Base-by-base conservation (phyloP, 2,113 vertebrate species). In the Hucho hucho region DNA sequence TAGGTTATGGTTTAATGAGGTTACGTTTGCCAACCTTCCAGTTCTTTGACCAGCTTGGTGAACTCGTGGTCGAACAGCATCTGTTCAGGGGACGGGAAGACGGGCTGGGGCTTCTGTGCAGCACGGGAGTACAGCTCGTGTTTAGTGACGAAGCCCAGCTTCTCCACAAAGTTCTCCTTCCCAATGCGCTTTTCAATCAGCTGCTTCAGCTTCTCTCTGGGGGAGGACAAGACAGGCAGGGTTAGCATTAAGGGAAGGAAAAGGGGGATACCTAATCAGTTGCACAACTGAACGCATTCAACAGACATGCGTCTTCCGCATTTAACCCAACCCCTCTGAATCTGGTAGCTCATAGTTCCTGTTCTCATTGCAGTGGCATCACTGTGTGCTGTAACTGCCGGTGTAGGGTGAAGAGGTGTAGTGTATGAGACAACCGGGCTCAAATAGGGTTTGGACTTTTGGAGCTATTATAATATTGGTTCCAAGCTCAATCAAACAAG, bases 1-100 rank as follows among this genome's bases (percentile, higher is more conserved):
- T 61, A 61, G 24, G 4, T 6, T 16, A 25, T 43, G 14, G 20
- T 72, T 26, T 18, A 16, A 9, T 20, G 6, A n/a, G 46, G 3
- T 12, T 22, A n/a, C 2, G 5, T 61, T 11, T 16, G 88, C 95
- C 93, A 82, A 99, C 98, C 97, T 87, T 99, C 98, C 75, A 99
- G 87, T 59, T 99, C 98, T 87, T 99, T 99, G 6, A 99, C 95
- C 46, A 99, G 90, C 81, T 96, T 98, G 56, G 98, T 99, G 89
- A 99, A 99, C 83, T 99, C 97, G 29, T 99, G 97, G 90, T 99
- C 98, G 64, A 99, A 99, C 89, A 99, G 94, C 97, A 99, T 96
- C 86, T 96, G 95, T 61, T 98, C 97, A 4, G 97, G 96, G 79
- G 92, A 95, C 2, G 94, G 95, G 78, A 97, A 98, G 73, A 93